Evolutionary conservation across 2,113 vertebrate species (phyloP).

Genomic region (Mormyrus iriodes): DNA sequence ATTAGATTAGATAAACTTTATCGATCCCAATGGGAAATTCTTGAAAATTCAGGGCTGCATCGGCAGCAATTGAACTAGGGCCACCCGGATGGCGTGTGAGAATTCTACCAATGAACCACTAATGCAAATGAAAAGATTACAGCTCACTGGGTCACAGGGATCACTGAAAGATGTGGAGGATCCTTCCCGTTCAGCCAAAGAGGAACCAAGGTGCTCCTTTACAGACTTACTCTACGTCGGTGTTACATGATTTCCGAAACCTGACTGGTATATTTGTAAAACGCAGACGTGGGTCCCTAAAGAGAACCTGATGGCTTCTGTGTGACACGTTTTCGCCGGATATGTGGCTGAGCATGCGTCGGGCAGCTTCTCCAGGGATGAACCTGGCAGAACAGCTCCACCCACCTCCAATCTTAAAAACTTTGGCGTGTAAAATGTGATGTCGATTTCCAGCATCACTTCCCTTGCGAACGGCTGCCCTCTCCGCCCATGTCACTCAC

Average conservation of each 20-base stretch:
- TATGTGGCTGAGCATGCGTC: neutral
- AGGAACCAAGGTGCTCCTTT: neutral
- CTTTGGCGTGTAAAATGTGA: neutral
- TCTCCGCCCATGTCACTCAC: conserved; percentile 45
- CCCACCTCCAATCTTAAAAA: neutral
- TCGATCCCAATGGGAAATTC: neutral
- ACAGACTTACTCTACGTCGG: neutral
- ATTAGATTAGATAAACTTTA: neutral
- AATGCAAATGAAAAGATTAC: neutral
- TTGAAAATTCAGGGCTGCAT: neutral
- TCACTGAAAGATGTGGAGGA: too few species aligned
- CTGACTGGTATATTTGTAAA: neutral
- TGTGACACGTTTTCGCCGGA: neutral
- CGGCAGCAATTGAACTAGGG: neutral
- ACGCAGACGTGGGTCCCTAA: neutral
- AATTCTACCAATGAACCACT: neutral
- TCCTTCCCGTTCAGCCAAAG: neutral
- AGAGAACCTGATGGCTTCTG: neutral
- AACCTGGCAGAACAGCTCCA: neutral
- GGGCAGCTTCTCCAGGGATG: neutral
- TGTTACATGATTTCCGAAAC: neutral
- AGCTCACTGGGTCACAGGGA: neutral
- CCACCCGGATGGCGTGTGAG: neutral
- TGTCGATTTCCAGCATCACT: neutral
- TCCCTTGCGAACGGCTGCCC: neutral